phyloP scores from a whole-genome alignment of 1,140 invertebrate genomes.

The Melipona quadrifasciata region DNA sequence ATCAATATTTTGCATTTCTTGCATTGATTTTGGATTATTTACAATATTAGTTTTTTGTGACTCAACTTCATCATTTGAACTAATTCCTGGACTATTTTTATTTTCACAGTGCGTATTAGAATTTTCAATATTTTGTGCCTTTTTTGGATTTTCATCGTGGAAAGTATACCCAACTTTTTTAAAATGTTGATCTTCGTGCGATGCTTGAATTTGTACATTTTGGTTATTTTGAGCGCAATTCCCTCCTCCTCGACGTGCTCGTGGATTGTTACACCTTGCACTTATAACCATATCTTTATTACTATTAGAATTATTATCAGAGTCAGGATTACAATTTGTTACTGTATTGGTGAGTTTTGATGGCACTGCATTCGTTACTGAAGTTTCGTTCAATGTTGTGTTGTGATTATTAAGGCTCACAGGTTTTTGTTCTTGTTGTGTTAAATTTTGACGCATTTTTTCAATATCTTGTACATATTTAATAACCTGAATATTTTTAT shows the following conservation, averaged over 20 bases:
- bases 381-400: constrained; percentile 62
- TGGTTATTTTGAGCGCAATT: constrained; percentile 63
- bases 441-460: constrained; percentile 71
- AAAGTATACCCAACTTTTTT: constrained; percentile 42
- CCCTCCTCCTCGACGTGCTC: constrained; percentile 63
- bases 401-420: constrained; percentile 32
- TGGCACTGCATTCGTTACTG: constrained; percentile 49
- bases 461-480: constrained; percentile 79
- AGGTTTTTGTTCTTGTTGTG: constrained; percentile 61
- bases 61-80: constrained; percentile 32
- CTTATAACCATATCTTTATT: constrained; percentile 63
- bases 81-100: constrained; percentile 15
- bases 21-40: constrained; percentile 31
- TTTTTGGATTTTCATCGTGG: constrained; percentile 60
- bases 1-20: constrained; percentile 44
- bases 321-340: constrained; percentile 54
- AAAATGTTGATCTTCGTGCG: constrained; percentile 47
- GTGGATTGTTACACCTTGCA: constrained; percentile 62
- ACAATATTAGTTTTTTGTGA: constrained; percentile 28
- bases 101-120: constrained; percentile 34
- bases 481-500: constrained; percentile 75
- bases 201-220: constrained; percentile 51
- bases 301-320: constrained; percentile 54
- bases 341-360: constrained; percentile 61
- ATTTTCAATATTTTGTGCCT: constrained; percentile 44